Conservation (phyloP, 2,888 invertebrate genomes). For the Phymatocera aterrima region DNA sequence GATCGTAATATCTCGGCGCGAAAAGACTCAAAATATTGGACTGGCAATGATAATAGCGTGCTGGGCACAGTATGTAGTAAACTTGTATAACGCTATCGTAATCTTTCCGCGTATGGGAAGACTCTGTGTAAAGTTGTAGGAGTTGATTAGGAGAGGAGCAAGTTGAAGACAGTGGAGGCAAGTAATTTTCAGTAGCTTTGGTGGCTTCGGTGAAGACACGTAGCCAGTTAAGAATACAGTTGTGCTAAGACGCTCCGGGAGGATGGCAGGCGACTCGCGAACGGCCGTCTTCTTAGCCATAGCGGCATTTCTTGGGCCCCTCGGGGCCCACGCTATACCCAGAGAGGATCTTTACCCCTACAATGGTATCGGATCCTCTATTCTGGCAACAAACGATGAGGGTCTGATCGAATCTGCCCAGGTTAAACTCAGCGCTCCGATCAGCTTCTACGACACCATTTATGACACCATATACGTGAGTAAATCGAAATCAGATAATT, state of each 20-base stretch:
- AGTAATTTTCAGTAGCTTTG: constrained; percentile 50
- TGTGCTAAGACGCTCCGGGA: constrained; percentile 65
- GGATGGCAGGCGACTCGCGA: constrained; percentile 58
- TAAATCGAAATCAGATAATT: constrained; percentile 65
- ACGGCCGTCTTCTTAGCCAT: constrained; percentile 52
- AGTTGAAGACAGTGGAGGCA: constrained; percentile 48
- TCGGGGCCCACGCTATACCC: constrained; percentile 56
- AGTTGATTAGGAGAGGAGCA: constrained; percentile 59
- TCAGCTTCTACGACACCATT: constrained; percentile 86
- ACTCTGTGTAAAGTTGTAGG: constrained; percentile 49
- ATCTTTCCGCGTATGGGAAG: constrained; percentile 13
- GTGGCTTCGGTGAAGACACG: constrained; percentile 35
- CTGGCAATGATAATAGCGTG: not conserved
- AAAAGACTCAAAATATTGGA: not conserved
- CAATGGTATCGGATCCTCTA: constrained; percentile 54
- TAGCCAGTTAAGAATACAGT: constrained; percentile 56
- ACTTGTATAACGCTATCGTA: not conserved
- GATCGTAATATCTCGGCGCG: not conserved
- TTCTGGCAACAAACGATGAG: constrained; percentile 60
- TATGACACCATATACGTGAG: constrained; percentile 91
- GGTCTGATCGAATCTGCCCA: constrained; percentile 76
- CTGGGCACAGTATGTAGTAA: not conserved
- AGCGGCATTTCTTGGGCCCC: constrained; percentile 53
- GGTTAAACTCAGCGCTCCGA: constrained; percentile 82
- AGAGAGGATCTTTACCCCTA: constrained; percentile 67